Evolutionary conservation across 2,797 vertebrate species (phyloP), one percentile per base, ranked within the genome.

Genomic region (Sebastes wilsoni): DNA sequence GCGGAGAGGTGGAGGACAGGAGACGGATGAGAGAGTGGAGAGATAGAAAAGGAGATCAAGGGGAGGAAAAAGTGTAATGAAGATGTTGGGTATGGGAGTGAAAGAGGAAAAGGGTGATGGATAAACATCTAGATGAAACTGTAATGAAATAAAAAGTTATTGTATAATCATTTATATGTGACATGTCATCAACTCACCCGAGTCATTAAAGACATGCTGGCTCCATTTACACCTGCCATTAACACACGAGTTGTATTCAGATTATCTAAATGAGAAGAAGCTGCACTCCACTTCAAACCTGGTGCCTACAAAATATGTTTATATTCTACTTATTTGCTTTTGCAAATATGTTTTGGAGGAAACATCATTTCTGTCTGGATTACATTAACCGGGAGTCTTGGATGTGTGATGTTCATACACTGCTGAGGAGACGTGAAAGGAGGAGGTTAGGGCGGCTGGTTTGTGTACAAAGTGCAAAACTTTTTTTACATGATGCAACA

Each of bases 131-230:
- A 54, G 70, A 79, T 85, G 61, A 82, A 81, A 75, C 38, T 64
- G 74, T 88, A 88, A 91, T 87, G 76, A 89, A 92, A 90, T 92
- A 86, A 91, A 91, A 89, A 84, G 71, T 87, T 87, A 89, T 82
- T 61, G 46, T 69, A 52, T 84, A 79, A 90, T 93, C 76, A 91
- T 84, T 87, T 86, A 82, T 80, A 81, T 74, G 65, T 83, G 82
- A 87, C 77, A 70, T 62, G 85, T 66, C 73, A 82, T 88, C 67
- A 75, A 27, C 72, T 70, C 28, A 49, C 13, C 69, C 28, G 11
- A 5, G 72, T 73, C 66, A 75, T 88, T 80, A 66, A 76, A 84
- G 12, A 61, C 78, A 62, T 4, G 20, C 28, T 4, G 66, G 42
- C 62, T 87, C 52, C 80, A 34, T 54, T 28, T 46, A 46, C 42